Conservation (phyloP, 2,888 invertebrate genomes). For the Limenitis camilla region DNA sequence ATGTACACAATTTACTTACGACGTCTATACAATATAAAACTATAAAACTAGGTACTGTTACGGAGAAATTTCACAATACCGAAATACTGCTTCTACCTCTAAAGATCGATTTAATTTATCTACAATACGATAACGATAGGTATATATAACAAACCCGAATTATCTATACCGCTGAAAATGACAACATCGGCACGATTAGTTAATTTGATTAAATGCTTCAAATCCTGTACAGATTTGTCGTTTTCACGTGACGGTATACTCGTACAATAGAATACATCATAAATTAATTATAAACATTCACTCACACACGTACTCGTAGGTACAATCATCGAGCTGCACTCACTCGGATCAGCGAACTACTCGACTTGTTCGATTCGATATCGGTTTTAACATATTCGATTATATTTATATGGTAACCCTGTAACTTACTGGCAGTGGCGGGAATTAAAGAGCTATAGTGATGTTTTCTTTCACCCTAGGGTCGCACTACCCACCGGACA, state of each 20-base stretch:
- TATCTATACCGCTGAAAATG: slow-evolving; percentile 50
- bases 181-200: slow-evolving; percentile 41
- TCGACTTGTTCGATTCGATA: neutral
- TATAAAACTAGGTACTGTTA: slow-evolving; percentile 63
- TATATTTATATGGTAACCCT: slow-evolving; percentile 12
- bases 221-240: slow-evolving; percentile 41
- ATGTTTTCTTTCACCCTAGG: too few relatives aligned
- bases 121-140: slow-evolving; percentile 51
- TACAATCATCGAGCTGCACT: slow-evolving; percentile 57
- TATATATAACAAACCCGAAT: slow-evolving; percentile 37
- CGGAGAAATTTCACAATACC: slow-evolving; percentile 52
- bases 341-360: slow-evolving; percentile 41
- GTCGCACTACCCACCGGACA: too few relatives aligned
- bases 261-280: slow-evolving; percentile 45
- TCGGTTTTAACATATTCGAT: slow-evolving; percentile 6
- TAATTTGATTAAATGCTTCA: slow-evolving; percentile 48
- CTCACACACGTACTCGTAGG: slow-evolving; percentile 45
- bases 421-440: slow-evolving; percentile 18
- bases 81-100: slow-evolving; percentile 67
- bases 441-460: too few relatives aligned
- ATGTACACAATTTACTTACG: slow-evolving; percentile 39
- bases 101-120: slow-evolving; percentile 48
- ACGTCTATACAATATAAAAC: slow-evolving; percentile 57
- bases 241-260: slow-evolving; percentile 40
- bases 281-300: slow-evolving; percentile 53